A percentile compares a stretch with the other conserved stretches of the same genome.
These are phyloP conservation scores for Euglossa dilemma DNA, from an alignment of 1,140 invertebrate species.

Conservation along the genomic window DNA sequence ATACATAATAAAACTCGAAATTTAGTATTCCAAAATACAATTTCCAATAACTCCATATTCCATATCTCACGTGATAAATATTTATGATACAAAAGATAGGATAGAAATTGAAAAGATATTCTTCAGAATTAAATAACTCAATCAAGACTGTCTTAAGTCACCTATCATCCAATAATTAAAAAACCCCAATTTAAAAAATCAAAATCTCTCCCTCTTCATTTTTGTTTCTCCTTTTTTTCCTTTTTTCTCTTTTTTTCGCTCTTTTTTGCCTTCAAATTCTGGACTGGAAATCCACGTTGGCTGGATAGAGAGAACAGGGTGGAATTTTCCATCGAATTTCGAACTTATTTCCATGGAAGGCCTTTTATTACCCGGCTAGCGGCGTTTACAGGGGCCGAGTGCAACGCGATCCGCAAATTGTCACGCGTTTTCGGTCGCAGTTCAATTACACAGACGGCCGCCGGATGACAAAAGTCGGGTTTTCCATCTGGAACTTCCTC, in stretches of 20 bases:
- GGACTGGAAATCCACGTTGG: background rate
- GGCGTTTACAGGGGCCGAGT: background rate
- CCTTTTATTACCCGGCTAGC: background rate
- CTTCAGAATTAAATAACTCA: too few relatives aligned
- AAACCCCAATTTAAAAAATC: too few relatives aligned
- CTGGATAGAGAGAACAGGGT: background rate
- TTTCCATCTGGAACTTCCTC: constrained; percentile 1
- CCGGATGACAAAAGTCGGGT: constrained; percentile 14
- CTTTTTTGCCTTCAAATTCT: background rate
- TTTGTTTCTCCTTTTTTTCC: background rate
- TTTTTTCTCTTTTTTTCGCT: background rate
- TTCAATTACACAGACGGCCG: constrained; percentile 28
- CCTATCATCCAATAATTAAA: too few relatives aligned
- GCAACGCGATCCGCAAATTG: constrained; percentile 34
- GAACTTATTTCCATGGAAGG: background rate
- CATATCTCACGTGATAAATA: too few relatives aligned
- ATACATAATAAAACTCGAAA: too few relatives aligned
- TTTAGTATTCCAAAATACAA: too few relatives aligned
- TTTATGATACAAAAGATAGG: too few relatives aligned
- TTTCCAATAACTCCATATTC: too few relatives aligned
- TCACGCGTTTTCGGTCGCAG: constrained; percentile 5
- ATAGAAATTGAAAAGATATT: too few relatives aligned
- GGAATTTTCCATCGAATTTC: background rate
- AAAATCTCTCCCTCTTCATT: background rate
- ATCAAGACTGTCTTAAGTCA: too few relatives aligned